Evolutionary conservation across 2,113 vertebrate species (phyloP).

Genomic region (Zosterops japonicus): DNA sequence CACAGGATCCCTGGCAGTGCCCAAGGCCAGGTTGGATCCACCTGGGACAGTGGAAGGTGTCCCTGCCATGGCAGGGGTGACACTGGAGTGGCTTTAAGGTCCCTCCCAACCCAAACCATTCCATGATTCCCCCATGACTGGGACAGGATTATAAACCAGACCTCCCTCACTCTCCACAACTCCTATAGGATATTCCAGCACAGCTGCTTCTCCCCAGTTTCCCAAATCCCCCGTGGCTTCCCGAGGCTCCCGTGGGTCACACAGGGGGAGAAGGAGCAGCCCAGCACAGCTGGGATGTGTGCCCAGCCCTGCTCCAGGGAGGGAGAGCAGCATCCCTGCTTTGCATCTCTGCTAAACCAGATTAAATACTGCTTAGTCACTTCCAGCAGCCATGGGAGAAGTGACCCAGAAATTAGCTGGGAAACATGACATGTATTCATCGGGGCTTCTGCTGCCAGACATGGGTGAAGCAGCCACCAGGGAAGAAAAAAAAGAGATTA

Average conservation of each 20-base stretch:
- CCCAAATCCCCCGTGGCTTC: neutral
- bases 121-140: neutral
- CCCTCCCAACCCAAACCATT: accelerated
- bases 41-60: neutral
- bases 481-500: neutral
- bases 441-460: neutral
- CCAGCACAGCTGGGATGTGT: neutral
- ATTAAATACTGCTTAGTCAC: conserved; percentile 37
- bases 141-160: neutral
- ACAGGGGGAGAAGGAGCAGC: neutral
- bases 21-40: neutral
- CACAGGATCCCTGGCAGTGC: neutral
- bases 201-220: accelerated
- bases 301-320: neutral
- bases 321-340: neutral
- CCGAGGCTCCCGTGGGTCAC: neutral
- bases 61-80: neutral
- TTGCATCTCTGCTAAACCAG: neutral
- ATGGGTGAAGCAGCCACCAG: neutral
- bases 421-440: neutral
- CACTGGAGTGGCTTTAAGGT: accelerated
- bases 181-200: accelerated
- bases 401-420: conserved; percentile 29
- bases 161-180: accelerated
- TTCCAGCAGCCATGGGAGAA: conserved; percentile 9